Base-by-base conservation (phyloP, 2,113 vertebrate species). In the Myrmecophaga tridactyla region DNA sequence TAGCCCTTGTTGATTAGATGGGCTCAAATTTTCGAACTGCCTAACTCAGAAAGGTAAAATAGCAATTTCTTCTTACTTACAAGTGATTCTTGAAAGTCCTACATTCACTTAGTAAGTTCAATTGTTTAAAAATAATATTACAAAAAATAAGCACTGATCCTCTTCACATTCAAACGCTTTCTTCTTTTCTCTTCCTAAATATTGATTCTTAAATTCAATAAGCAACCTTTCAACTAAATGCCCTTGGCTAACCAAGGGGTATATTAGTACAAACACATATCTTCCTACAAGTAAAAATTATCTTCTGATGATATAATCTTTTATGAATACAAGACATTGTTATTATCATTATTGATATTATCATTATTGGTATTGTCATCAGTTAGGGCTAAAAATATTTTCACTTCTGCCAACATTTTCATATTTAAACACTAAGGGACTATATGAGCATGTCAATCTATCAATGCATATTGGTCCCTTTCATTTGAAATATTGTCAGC, bases 201-300 rank as follows among this genome's bases (percentile, higher is more conserved):
- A 70, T 78, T 51, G 34, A 82, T 75, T 75, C 10, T 25, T 89
- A 80, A 94, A 86, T 94, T 93, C 58, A 89, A 43, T 80, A 94
- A 89, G 15, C 25, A 82, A n/a, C 83, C 29, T 80, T 8, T 86
- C 51, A 94, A 5, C 13, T 69, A 17, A 95, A 15, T 90, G 20
- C 11, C 69, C 86, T 63, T 92, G 86, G 89, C 86, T 89, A 73
- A 56, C 23, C 3, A 84, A 88, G 41, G 20, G 29, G 9, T 39
- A 77, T 82, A 81, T 85, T 51, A 53, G 14, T 72, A 69, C 43
- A 67, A 67, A 80, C 77, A 10, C 12, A 85, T 86, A 48, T 0
- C 2, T 20, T 75, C 21, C n/a, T 72, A 23, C 7, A 85, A 27
- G 23, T 58, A 39, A 82, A 76, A 87, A 69, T 48, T 3, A 39